Base-by-base conservation (phyloP, 2,797 vertebrate genomes). In the Onychomys torridus region DNA sequence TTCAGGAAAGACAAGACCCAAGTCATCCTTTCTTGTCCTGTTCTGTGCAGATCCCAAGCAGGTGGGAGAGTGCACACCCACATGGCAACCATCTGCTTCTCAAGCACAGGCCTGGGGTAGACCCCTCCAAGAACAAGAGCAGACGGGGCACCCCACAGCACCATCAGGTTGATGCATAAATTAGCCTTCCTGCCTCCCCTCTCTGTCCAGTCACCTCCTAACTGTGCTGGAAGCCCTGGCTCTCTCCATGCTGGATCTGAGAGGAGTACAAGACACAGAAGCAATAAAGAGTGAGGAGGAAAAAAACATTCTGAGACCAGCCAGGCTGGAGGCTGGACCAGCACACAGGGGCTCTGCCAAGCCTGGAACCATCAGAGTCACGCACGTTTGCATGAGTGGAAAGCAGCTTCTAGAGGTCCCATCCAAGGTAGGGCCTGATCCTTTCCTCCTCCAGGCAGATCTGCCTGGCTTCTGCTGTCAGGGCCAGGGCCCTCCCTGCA, bases 71-170 rank as follows among this genome's bases (percentile, higher is more conserved):
- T 2, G 13, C 8, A 10, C 9, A 0, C 73, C 57, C 73, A 40
- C 57, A 16, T 4, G 55, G 29, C 29, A 7, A 16, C 73, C 16
- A 5, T 14, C 17, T 37, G 55, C 67, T 17, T 34, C 6, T 19
- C 55, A 5, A 29, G n/a, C 49, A 25, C 67, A 6, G 52, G 21
- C 43, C 65, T 8, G 0, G 16, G 59, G 32, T 23, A 14, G 87
- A 17, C 25, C 34, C 27, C 37, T 43, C n/a, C 21, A 8, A 57
- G 46, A 7, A 40, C 67, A 25, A 52, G 55, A 55, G 43, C n/a
- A 16, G n/a, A 21, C 27, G 1, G 9, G 5, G 27, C 5, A n/a
- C n/a, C 71, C 73, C 5, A 1, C 10, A n/a, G 6, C 6, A 0
- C 37, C 7, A 61, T n/a, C 75, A 59, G 63, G 9, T 7, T 46